A percentile compares a stretch with the other conserved stretches of the same genome.
Conservation (phyloP, 2,797 vertebrate genomes). For the Pipistrellus kuhlii region DNA sequence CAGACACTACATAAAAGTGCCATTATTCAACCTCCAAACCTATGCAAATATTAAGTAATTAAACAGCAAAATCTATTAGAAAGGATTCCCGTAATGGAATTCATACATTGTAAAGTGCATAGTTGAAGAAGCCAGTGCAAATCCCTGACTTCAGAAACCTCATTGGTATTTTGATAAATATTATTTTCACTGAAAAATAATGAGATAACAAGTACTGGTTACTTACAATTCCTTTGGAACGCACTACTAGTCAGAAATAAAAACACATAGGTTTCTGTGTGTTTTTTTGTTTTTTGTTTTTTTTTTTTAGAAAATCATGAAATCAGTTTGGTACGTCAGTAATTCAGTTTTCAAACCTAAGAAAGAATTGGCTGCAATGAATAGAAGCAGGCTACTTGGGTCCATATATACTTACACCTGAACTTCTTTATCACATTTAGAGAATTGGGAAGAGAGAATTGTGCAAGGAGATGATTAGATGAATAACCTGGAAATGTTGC, state of each 20-base stretch:
- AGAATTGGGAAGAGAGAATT: background rate
- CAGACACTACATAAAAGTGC: slow-evolving; percentile 59
- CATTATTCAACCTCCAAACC: background rate
- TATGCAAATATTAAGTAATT: background rate
- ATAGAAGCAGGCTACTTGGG: background rate
- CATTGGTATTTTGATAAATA: slow-evolving; percentile 46
- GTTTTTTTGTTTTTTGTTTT: too few species aligned
- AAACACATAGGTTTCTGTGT: background rate
- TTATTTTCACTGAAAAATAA: slow-evolving; percentile 45
- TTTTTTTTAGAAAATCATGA: slow-evolving; percentile 10
- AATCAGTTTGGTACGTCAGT: slow-evolving; percentile 10
- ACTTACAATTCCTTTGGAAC: background rate
- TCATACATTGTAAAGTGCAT: background rate
- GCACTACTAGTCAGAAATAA: background rate
- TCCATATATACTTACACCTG: background rate
- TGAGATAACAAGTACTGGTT: background rate
- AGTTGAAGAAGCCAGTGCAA: background rate
- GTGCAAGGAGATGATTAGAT: background rate
- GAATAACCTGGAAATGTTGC: background rate
- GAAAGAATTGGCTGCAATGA: slow-evolving; percentile 9
- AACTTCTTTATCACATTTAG: background rate
- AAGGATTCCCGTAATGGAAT: background rate
- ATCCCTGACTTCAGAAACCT: background rate
- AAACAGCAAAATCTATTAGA: background rate
- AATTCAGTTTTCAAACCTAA: slow-evolving; percentile 44